Base-by-base conservation (phyloP, 2,113 vertebrate genomes). In the Oceanodroma tethys region DNA sequence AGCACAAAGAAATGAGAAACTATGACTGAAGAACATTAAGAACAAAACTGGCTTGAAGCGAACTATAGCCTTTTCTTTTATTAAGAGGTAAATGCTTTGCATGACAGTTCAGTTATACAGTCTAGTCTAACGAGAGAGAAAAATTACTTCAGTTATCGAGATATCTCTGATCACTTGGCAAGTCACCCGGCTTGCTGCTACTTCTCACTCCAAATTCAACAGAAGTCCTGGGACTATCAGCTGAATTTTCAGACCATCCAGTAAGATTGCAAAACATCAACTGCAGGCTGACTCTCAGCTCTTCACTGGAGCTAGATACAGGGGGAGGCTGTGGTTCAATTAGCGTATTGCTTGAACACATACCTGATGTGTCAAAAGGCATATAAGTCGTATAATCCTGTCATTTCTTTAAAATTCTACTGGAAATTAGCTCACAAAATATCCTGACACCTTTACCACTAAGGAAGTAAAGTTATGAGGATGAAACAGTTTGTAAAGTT, bases 281-380 rank as follows among this genome's bases (percentile, higher is more conserved):
- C 2, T 5, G 25, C 42, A 36, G 38, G 62, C 32, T 20, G 75
- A 14, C 38, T 29, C 47, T 8, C 34, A 2, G 27, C 27, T 34
- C 68, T 14, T 8, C 1, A 7, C 53, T 30, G 27, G 25, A 52
- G 65, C 13, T 9, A 7, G 34, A 13, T 9, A 16, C 47, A 7
- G 22, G 0, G 8, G 32, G 66, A 30, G 29, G 11, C 27, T 6
- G 26, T 0, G 8, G 20, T 3, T 52, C 4, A 0, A 38, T 22
- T 13, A 14, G 9, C 5, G 4, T 14, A 3, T 4, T 19, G 21
- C n/a, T 27, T 40, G 23, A 88, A 63, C 8, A 2, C 62, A 9
- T 3, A 32, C 29, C 48, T 42, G 36, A 26, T 15, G 59, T 3
- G 22, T 7, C 2, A 0, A 50, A 52, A 67, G 14, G 48, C 30